phyloP scores from a whole-genome alignment of 2,888 invertebrate genomes.

The Platynereis dumerilii region DNA sequence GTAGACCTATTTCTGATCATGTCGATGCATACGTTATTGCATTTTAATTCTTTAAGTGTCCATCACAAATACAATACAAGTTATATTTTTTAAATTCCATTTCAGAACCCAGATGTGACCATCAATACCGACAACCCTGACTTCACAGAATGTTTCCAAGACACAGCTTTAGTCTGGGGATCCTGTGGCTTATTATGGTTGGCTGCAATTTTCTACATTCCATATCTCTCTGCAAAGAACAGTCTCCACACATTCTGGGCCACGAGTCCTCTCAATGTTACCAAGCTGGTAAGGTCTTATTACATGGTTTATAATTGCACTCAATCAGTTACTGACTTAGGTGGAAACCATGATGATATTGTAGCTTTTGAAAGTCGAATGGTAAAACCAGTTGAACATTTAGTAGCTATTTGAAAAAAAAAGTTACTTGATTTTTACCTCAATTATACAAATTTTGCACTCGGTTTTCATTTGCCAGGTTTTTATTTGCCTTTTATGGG shows the following conservation, averaged over 20 bases:
- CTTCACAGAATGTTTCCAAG: constrained; percentile 88
- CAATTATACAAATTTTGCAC: no score
- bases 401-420: no score
- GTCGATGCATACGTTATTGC: no score
- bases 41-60: no score
- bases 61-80: no score
- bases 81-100: no score
- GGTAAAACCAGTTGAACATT: no score
- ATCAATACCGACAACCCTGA: constrained; percentile 69
- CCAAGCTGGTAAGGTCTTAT: constrained; percentile 15
- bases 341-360: neutral
- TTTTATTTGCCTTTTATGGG: no score
- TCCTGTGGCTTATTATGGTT: constrained; percentile 86
- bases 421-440: no score
- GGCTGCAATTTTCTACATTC: constrained; percentile 69
- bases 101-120: constrained; percentile 9
- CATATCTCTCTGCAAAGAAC: constrained; percentile 18
- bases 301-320: neutral
- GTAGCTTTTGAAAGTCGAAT: no score
- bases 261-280: constrained; percentile 13
- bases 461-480: no score
- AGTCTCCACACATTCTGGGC: constrained; percentile 7
- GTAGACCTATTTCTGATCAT: no score
- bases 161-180: constrained; percentile 86
- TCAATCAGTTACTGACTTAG: neutral